phyloP scores from a whole-genome alignment of 2,797 vertebrate species.

The Cercopithecus diana region DNA sequence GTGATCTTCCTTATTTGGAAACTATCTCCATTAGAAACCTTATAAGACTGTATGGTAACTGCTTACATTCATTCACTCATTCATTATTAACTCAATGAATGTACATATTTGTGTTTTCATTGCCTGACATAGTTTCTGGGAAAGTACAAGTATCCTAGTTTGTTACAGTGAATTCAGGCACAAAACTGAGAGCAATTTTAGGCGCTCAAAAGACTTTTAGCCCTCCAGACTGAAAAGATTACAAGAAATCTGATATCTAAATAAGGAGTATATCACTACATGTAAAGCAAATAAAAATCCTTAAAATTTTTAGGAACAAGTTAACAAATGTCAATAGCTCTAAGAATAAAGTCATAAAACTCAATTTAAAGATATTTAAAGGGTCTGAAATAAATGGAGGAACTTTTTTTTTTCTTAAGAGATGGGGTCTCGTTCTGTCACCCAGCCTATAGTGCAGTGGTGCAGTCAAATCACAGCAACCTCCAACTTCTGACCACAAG shows the following conservation, averaged over 20 bases:
- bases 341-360: constrained; percentile 2
- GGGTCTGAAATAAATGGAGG: background rate
- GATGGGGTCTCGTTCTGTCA: too few relatives aligned
- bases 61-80: background rate
- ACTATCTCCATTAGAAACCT: background rate
- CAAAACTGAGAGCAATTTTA: background rate
- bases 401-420: too few relatives aligned
- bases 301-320: background rate
- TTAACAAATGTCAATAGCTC: background rate
- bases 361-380: background rate
- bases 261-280: background rate
- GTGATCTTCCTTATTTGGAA: background rate
- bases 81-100: background rate
- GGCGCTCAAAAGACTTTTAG: background rate
- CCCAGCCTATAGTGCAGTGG: too few relatives aligned
- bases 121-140: background rate
- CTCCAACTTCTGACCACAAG: too few relatives aligned
- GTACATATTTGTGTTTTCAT: background rate
- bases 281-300: background rate
- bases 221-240: background rate
- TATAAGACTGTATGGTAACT: background rate
- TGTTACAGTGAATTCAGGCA: background rate
- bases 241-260: background rate
- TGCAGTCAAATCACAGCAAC: too few relatives aligned
- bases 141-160: background rate